These are phyloP conservation scores for human DNA, from an alignment of 2,113 vertebrate species.

Conservation along the genomic window GRCh38 chr9:76500501-76501000, in stretches of 20 bases:
- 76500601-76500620: not conserved
- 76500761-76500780: not conserved
- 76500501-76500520: rapidly evolving
- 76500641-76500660: not conserved
- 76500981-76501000: not conserved
- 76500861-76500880: not conserved
- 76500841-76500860: not conserved
- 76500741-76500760: not conserved
- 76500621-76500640: not conserved
- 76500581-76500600: not conserved
- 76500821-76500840: not conserved
- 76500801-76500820: not conserved
- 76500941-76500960: not conserved
- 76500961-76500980: slow-evolving; percentile 9
- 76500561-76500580: not conserved
- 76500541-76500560: not conserved
- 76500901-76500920: not conserved
- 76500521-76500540: not conserved
- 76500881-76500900: not conserved
- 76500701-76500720: not conserved
- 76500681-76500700: not conserved
- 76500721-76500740: not conserved
- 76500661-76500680: slow-evolving; percentile 53
- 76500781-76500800: not conserved
- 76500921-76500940: not conserved